These are phyloP conservation scores for Rhopalosiphum nymphaeae DNA, from an alignment of 2,888 invertebrate species.

Conservation along the genomic window DNA sequence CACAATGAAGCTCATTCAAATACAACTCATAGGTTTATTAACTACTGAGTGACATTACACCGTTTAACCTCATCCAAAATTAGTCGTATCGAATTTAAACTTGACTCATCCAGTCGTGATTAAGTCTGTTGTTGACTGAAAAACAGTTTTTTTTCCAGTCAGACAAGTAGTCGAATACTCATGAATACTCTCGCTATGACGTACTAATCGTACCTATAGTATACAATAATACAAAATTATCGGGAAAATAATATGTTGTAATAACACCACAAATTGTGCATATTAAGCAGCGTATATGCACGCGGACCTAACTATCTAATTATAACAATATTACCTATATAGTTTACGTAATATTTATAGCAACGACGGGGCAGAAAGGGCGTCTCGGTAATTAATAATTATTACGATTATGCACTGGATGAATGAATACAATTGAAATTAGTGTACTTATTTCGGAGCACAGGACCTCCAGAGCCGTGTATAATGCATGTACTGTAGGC, in stretches of 20 bases:
- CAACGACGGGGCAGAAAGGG: not conserved
- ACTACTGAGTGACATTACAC: not conserved
- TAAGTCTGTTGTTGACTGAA: not conserved
- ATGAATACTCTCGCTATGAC: not conserved
- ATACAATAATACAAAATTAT: not conserved
- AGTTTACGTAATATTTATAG: not conserved
- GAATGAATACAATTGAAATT: not conserved
- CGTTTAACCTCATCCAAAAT: not conserved
- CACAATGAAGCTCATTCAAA: not conserved
- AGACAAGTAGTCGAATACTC: not conserved
- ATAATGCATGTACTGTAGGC: not conserved
- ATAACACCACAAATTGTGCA: not conserved
- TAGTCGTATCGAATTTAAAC: not conserved
- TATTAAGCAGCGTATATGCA: not conserved
- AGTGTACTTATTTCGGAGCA: not conserved
- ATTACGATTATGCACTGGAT: not conserved
- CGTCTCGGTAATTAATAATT: not conserved
- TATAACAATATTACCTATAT: not conserved
- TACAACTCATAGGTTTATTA: not conserved
- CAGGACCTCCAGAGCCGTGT: not conserved
- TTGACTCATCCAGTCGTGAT: not conserved
- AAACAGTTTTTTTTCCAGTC: not conserved
- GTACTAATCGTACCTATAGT: too few relatives aligned
- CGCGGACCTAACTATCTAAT: not conserved
- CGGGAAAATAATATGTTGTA: not conserved